A percentile compares a stretch with the other conserved stretches of the same genome.
These are phyloP conservation scores for Bos indicus DNA, from an alignment of 2,113 vertebrate species.

Conservation along the genomic window DNA sequence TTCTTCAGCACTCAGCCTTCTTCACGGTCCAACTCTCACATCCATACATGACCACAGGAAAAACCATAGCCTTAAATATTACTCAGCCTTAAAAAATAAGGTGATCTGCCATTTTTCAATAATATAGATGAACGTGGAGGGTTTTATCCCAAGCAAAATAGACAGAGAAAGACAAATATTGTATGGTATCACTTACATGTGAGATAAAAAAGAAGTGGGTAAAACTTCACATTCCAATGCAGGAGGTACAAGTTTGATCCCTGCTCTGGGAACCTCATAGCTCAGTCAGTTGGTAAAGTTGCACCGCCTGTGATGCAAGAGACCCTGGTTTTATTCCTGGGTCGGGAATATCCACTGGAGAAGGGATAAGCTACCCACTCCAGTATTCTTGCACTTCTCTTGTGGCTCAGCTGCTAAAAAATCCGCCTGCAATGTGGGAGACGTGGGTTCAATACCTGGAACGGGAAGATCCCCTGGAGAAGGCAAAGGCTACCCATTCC, in stretches of 20 bases:
- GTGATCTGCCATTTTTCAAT: background rate
- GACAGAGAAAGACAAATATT: background rate
- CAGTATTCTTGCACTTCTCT: too few relatives aligned
- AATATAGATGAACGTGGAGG: background rate
- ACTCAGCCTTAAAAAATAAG: background rate
- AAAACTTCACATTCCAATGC: background rate
- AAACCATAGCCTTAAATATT: background rate
- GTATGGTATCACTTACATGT: background rate
- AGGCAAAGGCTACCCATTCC: background rate
- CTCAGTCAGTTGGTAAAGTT: too few relatives aligned
- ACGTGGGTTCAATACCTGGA: background rate
- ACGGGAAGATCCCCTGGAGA: background rate
- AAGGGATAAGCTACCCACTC: too few relatives aligned
- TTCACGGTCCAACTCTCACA: too few relatives aligned
- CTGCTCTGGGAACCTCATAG: too few relatives aligned
- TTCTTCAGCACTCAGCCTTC: too few relatives aligned
- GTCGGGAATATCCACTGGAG: too few relatives aligned
- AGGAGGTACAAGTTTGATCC: background rate
- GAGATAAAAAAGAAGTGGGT: background rate
- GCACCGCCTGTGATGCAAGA: too few relatives aligned
- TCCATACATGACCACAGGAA: too few relatives aligned
- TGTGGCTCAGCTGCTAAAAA: too few relatives aligned
- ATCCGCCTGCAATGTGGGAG: too few relatives aligned
- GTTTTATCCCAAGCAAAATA: background rate
- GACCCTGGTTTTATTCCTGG: too few relatives aligned